Base-by-base conservation (phyloP, 1,140 invertebrate species). In the Drosophila kikkawai region DNA sequence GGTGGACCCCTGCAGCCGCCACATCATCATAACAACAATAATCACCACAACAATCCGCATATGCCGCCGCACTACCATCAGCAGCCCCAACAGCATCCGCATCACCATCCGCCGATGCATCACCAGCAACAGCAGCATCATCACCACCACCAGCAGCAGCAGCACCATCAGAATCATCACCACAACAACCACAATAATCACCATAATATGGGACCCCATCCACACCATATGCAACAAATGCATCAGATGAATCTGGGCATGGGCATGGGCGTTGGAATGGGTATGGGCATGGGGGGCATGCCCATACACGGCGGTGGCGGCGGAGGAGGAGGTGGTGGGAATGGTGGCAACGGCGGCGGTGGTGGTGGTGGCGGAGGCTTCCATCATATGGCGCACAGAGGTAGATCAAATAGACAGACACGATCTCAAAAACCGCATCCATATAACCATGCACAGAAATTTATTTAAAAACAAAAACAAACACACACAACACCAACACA, bases 371-470 rank as follows among this genome's bases (percentile, higher is more conserved):
- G 66, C 51, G 75, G 82, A 67, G 73, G 76, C 63, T 91, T 88
- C 61, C 91, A 92, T 75, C 91, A 91, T 66, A 91, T 93, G 85
- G 92, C 92, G 81, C 91, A 93, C 65, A 91, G 92, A 93, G 92
- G 92, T 93, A 93, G 92, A 93, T 92, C 87, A 87, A 88, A 87
- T 75, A 82, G 84, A 87, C 73, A 79, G 77, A 83, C 83, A 80
- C 92, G 91, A 88, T 92, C 91, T 87, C 88, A 93, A 86, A 93
- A 93, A 90, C 76, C 82, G 79, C 91, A 93, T 92, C 92, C 92
- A 76, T 93, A 93, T 92, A 82, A 91, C 73, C 73, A 92, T 92
- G 85, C 88, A 82, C 91, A 92, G 79, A 92, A 92, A 91, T 92
- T 91, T 91, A 92, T 92, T 80, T 92, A 92, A 92, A 92, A 37